Evolutionary conservation across 2,888 invertebrate species (phyloP).

Genomic region (Girardia tigrina): DNA sequence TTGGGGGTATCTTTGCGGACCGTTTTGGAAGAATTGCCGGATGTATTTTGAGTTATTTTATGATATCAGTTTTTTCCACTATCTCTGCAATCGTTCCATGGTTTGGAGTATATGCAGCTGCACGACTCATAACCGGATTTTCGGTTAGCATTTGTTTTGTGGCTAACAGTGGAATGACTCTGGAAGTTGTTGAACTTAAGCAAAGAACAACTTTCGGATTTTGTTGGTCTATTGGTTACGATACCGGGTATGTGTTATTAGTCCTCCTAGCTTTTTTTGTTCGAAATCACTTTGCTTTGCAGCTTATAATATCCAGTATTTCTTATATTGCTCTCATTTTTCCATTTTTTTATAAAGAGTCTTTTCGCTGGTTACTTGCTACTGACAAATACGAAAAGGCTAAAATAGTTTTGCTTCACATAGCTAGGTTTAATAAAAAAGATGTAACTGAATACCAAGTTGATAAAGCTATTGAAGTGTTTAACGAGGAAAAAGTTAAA

Average conservation of each 20-base stretch:
- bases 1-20: not conserved
- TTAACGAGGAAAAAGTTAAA: not conserved
- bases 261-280: not conserved
- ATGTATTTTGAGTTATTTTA: not conserved
- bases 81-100: not conserved
- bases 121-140: not conserved
- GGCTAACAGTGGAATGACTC: not conserved
- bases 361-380: not conserved
- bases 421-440: not conserved
- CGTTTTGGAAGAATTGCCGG: not conserved
- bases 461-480: not conserved
- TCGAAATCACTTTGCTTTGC: not conserved
- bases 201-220: not conserved
- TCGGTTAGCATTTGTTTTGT: not conserved
- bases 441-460: not conserved
- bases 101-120: not conserved
- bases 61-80: not conserved
- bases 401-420: not conserved
- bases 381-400: not conserved
- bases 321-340: not conserved
- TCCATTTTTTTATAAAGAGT: not conserved
- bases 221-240: not conserved
- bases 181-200: conserved; percentile 9
- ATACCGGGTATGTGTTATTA: not conserved
- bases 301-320: not conserved